phyloP scores from a whole-genome alignment of 2,113 vertebrate species.

The Oplegnathus fasciatus region DNA sequence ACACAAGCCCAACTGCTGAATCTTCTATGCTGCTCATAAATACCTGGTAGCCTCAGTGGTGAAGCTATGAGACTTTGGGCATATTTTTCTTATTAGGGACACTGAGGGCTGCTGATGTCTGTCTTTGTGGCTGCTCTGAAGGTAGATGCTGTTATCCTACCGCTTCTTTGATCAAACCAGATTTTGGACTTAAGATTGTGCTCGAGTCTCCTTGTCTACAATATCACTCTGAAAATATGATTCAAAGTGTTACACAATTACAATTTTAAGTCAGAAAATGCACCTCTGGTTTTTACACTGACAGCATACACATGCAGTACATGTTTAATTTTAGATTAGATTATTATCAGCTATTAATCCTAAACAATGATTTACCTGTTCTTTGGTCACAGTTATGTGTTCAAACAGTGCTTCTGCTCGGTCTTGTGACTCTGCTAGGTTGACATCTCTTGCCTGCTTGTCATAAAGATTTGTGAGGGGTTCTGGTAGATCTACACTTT shows the following conservation, averaged over 20 bases:
- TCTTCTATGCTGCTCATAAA: no score
- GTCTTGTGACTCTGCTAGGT: no score
- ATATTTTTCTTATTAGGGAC: neutral
- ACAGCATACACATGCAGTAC: neutral
- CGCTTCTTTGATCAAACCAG: neutral
- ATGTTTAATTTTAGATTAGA: neutral
- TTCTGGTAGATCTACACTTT: no score
- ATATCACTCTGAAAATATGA: neutral
- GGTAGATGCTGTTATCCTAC: neutral
- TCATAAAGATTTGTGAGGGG: no score
- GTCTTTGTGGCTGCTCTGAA: slow-evolving; percentile 6
- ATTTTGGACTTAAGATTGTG: neutral
- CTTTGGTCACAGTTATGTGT: no score
- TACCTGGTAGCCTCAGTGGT: neutral
- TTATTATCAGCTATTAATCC: neutral
- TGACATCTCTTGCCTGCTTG: no score
- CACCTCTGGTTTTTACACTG: neutral
- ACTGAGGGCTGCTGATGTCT: neutral
- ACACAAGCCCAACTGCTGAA: no score
- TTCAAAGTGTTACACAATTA: no score
- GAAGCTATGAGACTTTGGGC: neutral
- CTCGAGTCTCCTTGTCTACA: neutral
- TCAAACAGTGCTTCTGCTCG: no score
- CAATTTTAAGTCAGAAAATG: no score
- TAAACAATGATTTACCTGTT: no score